Percentiles rank a stretch among this genome's conserved stretches.
Conservation (phyloP, 2,888 invertebrate species). For the Cyaniris semiargus region DNA sequence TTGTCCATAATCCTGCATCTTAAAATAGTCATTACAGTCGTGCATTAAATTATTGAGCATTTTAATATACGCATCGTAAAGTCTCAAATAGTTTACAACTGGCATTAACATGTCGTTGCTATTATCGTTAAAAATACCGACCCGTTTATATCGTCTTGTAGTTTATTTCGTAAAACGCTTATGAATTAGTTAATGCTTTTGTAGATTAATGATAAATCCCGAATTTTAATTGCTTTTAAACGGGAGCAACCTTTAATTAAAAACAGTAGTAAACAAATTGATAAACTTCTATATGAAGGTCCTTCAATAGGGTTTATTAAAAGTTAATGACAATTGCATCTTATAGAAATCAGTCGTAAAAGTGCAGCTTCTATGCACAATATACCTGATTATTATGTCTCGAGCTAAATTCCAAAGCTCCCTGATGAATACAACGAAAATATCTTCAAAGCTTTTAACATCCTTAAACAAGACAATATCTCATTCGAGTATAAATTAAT, state of each 20-base stretch:
- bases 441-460: conserved; percentile 25
- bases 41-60: conserved; percentile 28
- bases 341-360: background rate
- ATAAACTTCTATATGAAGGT: background rate
- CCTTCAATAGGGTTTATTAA: too few species aligned
- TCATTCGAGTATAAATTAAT: conserved; percentile 25
- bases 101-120: conserved; percentile 27
- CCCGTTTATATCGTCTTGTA: conserved; percentile 17
- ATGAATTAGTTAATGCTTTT: conserved; percentile 7
- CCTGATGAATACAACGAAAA: conserved; percentile 4
- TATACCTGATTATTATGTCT: background rate
- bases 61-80: conserved; percentile 26
- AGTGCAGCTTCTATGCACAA: background rate
- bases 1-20: background rate
- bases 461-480: conserved; percentile 22
- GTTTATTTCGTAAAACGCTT: conserved; percentile 19
- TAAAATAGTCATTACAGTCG: conserved; percentile 21
- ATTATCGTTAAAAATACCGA: conserved; percentile 30
- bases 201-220: conserved; percentile 5
- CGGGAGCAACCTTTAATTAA: conserved; percentile 1
- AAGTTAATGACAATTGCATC: background rate
- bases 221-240: conserved; percentile 7
- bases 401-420: background rate
- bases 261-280: background rate
- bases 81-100: conserved; percentile 28